A percentile compares a stretch with the other conserved stretches of the same genome.
Conservation (phyloP, 2,888 invertebrate genomes). For the Xestia rhomboidea region DNA sequence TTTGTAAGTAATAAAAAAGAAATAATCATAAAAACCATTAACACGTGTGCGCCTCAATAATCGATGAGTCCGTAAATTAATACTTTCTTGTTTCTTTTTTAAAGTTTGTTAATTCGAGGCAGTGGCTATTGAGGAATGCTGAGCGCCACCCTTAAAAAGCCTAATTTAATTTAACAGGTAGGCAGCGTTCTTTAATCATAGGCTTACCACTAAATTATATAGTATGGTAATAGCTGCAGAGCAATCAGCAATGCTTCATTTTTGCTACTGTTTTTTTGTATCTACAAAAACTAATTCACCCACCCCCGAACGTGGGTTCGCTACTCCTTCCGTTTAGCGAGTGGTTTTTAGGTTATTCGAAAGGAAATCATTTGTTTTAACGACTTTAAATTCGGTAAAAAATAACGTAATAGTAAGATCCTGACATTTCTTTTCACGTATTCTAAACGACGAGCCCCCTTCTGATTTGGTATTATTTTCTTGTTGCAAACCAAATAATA, state of each 20-base stretch:
- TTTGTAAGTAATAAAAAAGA: conserved; percentile 69
- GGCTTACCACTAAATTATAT: conserved; percentile 88
- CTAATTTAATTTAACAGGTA: conserved; percentile 91
- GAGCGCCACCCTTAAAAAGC: conserved; percentile 88
- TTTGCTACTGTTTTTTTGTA: conserved; percentile 88
- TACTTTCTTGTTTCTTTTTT: conserved; percentile 81
- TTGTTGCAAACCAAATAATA: not conserved
- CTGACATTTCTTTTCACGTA: not conserved
- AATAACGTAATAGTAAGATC: not conserved
- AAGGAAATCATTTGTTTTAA: conserved; percentile 43
- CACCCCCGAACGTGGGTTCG: conserved; percentile 68
- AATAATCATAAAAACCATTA: conserved; percentile 83
- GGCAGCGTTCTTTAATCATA: conserved; percentile 90
- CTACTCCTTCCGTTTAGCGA: conserved; percentile 75
- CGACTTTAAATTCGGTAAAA: not conserved
- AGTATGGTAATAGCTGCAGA: conserved; percentile 86
- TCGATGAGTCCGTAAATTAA: conserved; percentile 86
- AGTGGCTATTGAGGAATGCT: conserved; percentile 78
- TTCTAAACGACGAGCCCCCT: not conserved
- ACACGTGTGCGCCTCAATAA: conserved; percentile 84
- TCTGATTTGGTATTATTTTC: not conserved
- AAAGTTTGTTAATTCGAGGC: conserved; percentile 80
- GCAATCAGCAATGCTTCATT: conserved; percentile 90
- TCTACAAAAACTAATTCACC: conserved; percentile 77
- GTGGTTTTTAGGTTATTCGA: conserved; percentile 30